Percentiles rank a stretch among this genome's conserved stretches.
Conservation (phyloP, 2,113 vertebrate genomes). For the Hipposideros armiger region DNA sequence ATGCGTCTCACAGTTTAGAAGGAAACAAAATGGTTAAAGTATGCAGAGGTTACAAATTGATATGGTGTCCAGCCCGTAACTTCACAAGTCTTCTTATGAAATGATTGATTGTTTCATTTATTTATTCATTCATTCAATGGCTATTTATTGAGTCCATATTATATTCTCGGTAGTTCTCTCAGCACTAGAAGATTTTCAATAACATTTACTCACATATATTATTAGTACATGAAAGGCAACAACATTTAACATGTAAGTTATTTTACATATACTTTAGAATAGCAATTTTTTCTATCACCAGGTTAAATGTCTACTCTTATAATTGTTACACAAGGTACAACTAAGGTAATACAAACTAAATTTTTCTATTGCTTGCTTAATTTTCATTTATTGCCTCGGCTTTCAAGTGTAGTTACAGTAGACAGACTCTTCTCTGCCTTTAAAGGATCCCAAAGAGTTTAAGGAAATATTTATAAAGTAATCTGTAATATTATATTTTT, state of each 20-base stretch:
- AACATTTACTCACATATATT: not conserved
- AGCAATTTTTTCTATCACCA: not conserved
- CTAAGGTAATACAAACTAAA: not conserved
- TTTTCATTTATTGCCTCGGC: not conserved
- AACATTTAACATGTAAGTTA: not conserved
- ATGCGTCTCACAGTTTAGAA: not conserved
- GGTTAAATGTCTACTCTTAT: not conserved
- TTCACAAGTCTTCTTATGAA: not conserved
- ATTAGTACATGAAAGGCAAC: not conserved
- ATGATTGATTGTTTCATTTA: constrained; percentile 8
- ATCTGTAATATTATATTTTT: not conserved
- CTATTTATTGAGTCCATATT: constrained; percentile 5
- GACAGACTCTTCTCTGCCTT: not conserved
- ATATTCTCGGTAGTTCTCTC: not conserved
- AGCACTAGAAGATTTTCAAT: not conserved
- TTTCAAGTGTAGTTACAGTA: not conserved
- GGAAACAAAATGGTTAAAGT: constrained; percentile 2
- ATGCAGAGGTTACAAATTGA: not conserved
- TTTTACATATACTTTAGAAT: not conserved
- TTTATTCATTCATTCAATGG: constrained; percentile 2
- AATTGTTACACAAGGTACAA: not conserved
- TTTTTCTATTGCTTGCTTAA: not conserved
- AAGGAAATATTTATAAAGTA: not conserved
- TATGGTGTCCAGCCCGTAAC: not conserved
- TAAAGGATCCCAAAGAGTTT: not conserved